Evolutionary conservation across 2,888 invertebrate genomes (phyloP), one percentile per base, ranked within the genome.

Genomic region (Parochlus steinenii): DNA sequence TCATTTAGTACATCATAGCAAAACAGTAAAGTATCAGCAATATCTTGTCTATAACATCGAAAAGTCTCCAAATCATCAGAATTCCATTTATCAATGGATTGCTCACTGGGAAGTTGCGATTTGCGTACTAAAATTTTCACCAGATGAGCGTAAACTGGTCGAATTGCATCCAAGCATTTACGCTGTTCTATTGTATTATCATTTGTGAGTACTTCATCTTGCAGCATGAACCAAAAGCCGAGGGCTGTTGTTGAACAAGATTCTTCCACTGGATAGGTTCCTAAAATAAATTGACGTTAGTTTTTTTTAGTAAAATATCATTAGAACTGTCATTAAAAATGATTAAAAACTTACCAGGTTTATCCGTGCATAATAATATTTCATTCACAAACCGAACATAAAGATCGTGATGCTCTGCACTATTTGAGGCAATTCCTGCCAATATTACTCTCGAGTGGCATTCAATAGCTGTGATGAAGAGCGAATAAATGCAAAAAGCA

Each of bases 161-260:
- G 74, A 49, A 89, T 66, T 41, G 69, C 55, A 32, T 65, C 58
- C 46, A 53, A 51, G 38, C 54, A 54, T 37, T 54, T 53, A 6
- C 44, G 45, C 37, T 53, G 51, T 16, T 53, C 47, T 4, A 15
- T 5, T 7, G 28, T 18, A 34, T 20, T 28, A n/a, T 34, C 27
- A 38, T 25, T 11, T 6, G 27, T 20, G 3, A 30, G n/a, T 17
- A 41, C 11, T 28, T 55, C 51, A 49, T 81, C 83, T 67, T 92
- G 90, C 34, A 92, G 58, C 37, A 80, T 74, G 53, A 85, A 92
- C 92, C 92, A 92, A 56, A 90, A 86, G 3, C 82, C 80, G 58
- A 90, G 78, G 0, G 86, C 72, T 42, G 87, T 67, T 40, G 76
- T 80, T 50, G 89, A 90, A 41, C 81, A 73, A 0, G 74, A 77